Percentiles rank a stretch among this genome's conserved stretches.
phyloP scores from a whole-genome alignment of 1,140 invertebrate species.

The Heliconius hewitsoni region DNA sequence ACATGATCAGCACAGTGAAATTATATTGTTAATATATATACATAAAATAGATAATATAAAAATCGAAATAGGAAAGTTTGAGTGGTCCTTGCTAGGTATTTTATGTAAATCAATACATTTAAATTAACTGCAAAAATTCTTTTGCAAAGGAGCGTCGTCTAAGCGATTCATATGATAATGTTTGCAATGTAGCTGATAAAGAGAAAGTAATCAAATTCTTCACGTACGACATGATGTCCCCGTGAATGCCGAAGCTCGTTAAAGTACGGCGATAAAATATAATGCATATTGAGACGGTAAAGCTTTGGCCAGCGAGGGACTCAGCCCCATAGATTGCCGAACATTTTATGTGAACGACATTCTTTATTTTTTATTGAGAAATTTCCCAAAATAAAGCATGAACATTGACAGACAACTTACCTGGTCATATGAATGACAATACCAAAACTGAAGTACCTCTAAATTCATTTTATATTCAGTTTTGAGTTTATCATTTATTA shows the following conservation, averaged over 20 bases:
- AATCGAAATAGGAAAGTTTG: slow-evolving; percentile 85
- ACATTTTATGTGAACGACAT: slow-evolving; percentile 45
- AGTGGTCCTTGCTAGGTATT: slow-evolving; percentile 85
- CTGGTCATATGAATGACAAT: slow-evolving; percentile 55
- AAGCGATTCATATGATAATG: slow-evolving; percentile 40
- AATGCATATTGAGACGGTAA: slow-evolving; percentile 60
- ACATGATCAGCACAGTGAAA: slow-evolving; percentile 43
- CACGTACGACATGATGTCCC: slow-evolving; percentile 40
- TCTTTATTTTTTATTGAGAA: slow-evolving; percentile 53
- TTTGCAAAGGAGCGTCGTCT: slow-evolving; percentile 40
- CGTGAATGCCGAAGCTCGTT: slow-evolving; percentile 52
- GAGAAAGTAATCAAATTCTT: slow-evolving; percentile 36
- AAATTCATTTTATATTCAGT: slow-evolving; percentile 32
- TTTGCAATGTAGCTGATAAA: slow-evolving; percentile 45
- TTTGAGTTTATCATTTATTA: slow-evolving; percentile 62
- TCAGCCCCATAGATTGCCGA: slow-evolving; percentile 48
- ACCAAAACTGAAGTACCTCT: slow-evolving; percentile 54
- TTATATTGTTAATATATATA: slow-evolving; percentile 36
- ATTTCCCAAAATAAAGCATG: slow-evolving; percentile 65
- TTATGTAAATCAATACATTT: slow-evolving; percentile 35
- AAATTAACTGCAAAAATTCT: slow-evolving; percentile 33
- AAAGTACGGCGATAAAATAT: slow-evolving; percentile 44
- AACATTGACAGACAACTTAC: slow-evolving; percentile 73
- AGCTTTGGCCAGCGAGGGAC: slow-evolving; percentile 54
- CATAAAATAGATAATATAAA: slow-evolving; percentile 48